Percentiles rank a stretch among this genome's conserved stretches.
phyloP scores from a whole-genome alignment of 2,888 invertebrate species.

The Pterobdella sp. region DNA sequence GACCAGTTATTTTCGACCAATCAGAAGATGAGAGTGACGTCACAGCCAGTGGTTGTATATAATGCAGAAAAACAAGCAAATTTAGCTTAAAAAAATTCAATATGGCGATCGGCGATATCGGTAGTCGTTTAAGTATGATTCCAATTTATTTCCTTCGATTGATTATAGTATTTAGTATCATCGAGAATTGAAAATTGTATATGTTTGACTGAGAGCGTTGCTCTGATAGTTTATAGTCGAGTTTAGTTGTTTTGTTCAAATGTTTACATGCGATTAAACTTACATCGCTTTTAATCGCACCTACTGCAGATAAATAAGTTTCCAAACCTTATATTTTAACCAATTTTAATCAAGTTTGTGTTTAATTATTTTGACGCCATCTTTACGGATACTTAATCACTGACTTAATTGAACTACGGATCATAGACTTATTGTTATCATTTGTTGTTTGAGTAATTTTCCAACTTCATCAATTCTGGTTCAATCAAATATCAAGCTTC shows the following conservation, averaged over 20 bases:
- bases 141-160: background rate
- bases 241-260: background rate
- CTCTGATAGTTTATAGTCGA: background rate
- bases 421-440: no score
- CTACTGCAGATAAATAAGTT: background rate
- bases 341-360: background rate
- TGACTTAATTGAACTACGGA: background rate
- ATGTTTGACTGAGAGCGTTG: background rate
- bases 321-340: background rate
- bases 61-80: conserved; percentile 29
- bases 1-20: conserved; percentile 22
- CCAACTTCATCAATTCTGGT: no score
- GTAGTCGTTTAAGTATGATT: background rate
- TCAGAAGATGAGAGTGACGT: conserved; percentile 23
- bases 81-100: conserved; percentile 20
- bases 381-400: background rate
- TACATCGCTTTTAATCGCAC: background rate
- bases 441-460: no score
- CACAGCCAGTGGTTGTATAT: conserved; percentile 25
- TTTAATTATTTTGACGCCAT: background rate
- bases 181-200: background rate
- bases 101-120: conserved; percentile 11
- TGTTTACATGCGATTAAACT: background rate
- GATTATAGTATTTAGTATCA: background rate
- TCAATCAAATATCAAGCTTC: no score